phyloP scores from a whole-genome alignment of 2,113 vertebrate genomes.

The Clarias batrachus region DNA sequence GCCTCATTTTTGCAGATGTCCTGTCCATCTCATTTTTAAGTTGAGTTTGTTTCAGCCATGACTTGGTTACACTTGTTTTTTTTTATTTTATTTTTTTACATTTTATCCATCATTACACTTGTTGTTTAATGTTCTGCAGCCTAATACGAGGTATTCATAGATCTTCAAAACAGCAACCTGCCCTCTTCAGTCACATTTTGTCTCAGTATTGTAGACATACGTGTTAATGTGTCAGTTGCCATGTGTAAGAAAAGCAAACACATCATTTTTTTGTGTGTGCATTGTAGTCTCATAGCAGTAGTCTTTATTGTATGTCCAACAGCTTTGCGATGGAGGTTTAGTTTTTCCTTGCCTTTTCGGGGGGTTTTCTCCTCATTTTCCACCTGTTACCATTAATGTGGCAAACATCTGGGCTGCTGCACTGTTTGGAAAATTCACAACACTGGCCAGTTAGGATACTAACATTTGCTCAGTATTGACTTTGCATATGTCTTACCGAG shows the following conservation, averaged over 20 bases:
- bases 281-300: conserved; percentile 27
- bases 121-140: not conserved
- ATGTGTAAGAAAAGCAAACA: conserved; percentile 47
- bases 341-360: conserved; percentile 1
- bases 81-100: not conserved
- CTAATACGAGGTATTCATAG: not conserved
- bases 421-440: conserved; percentile 24
- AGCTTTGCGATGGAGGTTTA: conserved; percentile 41
- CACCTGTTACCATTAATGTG: conserved; percentile 47
- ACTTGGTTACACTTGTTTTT: conserved; percentile 1
- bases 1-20: conserved; percentile 23
- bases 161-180: conserved; percentile 13
- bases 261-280: conserved; percentile 44
- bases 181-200: not conserved
- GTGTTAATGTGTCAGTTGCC: conserved; percentile 46
- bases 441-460: conserved; percentile 14
- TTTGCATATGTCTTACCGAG: conserved; percentile 23
- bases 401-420: conserved; percentile 33
- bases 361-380: conserved; percentile 33
- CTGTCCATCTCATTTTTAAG: not conserved
- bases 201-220: not conserved
- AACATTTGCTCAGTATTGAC: conserved; percentile 15
- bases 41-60: conserved; percentile 1
- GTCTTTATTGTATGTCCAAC: conserved; percentile 52
- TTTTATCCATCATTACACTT: conserved; percentile 15